Percentiles rank a stretch among this genome's conserved stretches.
Evolutionary conservation across 2,797 vertebrate species (phyloP).

Genomic region (Nasua narica): DNA sequence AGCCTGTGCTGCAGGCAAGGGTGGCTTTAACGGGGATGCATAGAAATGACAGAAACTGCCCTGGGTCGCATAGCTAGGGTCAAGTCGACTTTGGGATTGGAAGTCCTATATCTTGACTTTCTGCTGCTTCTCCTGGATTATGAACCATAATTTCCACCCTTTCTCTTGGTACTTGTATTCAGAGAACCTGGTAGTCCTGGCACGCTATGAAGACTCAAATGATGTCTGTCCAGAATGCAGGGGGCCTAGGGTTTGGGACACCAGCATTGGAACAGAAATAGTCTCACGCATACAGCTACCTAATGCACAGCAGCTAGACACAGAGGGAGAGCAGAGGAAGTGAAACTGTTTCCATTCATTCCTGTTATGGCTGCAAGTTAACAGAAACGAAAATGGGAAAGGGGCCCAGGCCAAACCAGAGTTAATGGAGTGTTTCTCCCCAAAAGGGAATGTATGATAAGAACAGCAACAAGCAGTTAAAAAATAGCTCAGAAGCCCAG

Average conservation of each 20-base stretch:
- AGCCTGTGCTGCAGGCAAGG: background rate
- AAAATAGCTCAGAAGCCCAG: background rate
- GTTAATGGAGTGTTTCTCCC: conserved; percentile 61
- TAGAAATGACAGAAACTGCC: background rate
- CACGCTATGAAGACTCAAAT: background rate
- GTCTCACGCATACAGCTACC: background rate
- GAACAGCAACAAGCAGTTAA: conserved; percentile 50
- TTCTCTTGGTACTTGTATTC: background rate
- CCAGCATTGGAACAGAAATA: background rate
- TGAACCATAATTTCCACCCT: no score
- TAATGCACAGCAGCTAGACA: background rate
- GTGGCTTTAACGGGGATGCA: background rate
- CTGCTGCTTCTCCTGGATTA: background rate
- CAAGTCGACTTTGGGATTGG: background rate
- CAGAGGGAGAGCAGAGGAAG: background rate
- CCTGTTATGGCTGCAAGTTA: background rate
- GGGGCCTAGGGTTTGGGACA: background rate
- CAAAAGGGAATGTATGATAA: conserved; percentile 48
- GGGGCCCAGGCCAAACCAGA: conserved; percentile 47
- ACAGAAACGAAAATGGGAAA: conserved; percentile 38
- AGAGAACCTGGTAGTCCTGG: background rate
- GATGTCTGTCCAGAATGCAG: background rate
- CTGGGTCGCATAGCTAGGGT: background rate
- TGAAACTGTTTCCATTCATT: background rate
- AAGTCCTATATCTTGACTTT: background rate